Percentiles rank a stretch among this genome's conserved stretches.
Conservation (phyloP, 2,113 vertebrate species). For the Mirounga angustirostris region DNA sequence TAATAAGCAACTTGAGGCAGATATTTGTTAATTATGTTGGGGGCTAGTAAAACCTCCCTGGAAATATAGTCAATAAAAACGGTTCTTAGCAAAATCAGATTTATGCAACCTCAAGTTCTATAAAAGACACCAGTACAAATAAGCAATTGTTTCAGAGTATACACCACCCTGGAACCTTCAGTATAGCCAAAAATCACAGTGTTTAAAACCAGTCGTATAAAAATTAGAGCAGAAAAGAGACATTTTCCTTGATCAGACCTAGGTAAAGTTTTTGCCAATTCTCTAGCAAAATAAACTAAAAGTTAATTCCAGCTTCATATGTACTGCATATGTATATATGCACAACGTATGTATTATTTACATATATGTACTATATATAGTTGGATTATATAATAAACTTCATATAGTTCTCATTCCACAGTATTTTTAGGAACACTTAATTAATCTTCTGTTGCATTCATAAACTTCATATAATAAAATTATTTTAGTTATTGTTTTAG, state of each 20-base stretch:
- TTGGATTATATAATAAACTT: not conserved
- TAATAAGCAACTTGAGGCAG: not conserved
- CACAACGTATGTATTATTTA: not conserved
- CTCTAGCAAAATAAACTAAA: not conserved
- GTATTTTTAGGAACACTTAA: not conserved
- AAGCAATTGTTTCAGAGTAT: not conserved
- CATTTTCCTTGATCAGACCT: not conserved
- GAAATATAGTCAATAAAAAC: not conserved
- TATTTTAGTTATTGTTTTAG: not conserved
- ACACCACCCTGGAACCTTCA: not conserved
- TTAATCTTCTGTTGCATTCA: not conserved
- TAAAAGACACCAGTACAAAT: not conserved
- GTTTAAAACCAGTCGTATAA: not conserved
- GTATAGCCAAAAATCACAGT: not conserved
- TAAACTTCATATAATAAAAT: not conserved
- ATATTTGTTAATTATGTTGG: not conserved
- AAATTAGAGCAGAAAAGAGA: not conserved
- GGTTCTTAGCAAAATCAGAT: not conserved
- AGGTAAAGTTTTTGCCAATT: not conserved
- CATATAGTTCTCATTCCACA: not conserved
- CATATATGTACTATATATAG: not conserved
- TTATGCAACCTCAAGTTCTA: not conserved
- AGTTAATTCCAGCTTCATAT: not conserved
- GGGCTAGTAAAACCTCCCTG: not conserved
- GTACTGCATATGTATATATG: not conserved